Base-by-base conservation (phyloP, 1,140 invertebrate genomes). In the Lucilia cuprina region DNA sequence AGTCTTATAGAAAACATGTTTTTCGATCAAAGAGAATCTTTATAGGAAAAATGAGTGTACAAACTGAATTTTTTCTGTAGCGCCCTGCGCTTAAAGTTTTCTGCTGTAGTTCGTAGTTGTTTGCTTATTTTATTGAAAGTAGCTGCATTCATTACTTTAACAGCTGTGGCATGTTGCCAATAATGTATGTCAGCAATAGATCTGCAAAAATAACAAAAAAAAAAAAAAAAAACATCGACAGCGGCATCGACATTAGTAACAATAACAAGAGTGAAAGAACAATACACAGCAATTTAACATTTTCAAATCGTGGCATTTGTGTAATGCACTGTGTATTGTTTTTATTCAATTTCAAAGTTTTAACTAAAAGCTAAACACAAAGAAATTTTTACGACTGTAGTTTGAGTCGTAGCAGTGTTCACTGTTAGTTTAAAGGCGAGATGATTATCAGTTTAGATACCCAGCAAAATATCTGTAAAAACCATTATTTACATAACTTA, bases 81-180 rank as follows among this genome's bases (percentile, higher is more conserved):
- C 77, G 77, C 77, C 65, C 65, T 70, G 65, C 65, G 65, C 65
- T 70, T 70, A 70, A 70, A 19, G 50, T 60, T 60, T 60, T 14
- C 50, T 14, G 13, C 2, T 14, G 2, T 14, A 5, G 50, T 12
- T 60, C 1, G 50, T 14, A 14, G 17, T 14, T 41, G 25, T 60
- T 60, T 75, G 21, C 35, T 75, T 34, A 1, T 25, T 41, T 47
- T 70, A 3, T 35, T 78, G 5, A 49, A 80, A 21, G 77, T 19
- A 80, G 41, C 14, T 41, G 77, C 77, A 80, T 80, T 80, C 77
- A 80, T 80, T 80, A 49, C 41, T 49, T 80, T 7, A 80, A 50
- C 77, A 80, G 77, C 77, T 80, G 77, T 80, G 77, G 77, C 77
- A 80, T 80, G 77, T 49, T 80, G 77, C 77, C 77, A 80, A 80